Evolutionary conservation across 2,797 vertebrate species (phyloP).

Genomic region (Podarcis lilfordi): DNA sequence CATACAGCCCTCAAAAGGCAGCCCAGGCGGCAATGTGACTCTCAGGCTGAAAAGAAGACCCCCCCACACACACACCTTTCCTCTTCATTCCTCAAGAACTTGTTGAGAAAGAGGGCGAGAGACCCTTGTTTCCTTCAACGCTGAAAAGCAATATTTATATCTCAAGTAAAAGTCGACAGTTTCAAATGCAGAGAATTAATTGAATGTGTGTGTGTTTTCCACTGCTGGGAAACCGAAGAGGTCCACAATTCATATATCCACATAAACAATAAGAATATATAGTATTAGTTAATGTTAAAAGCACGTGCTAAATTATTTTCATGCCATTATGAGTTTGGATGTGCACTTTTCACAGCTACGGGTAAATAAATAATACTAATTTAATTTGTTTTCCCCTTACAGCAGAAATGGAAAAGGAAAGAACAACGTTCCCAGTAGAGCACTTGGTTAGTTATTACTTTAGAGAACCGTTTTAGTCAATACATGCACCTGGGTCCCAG

Average conservation of each 20-base stretch:
- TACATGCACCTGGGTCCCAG: slow-evolving; percentile 62
- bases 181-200: neutral
- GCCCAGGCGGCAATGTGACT: too few species aligned
- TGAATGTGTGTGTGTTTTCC: neutral
- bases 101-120: neutral
- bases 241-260: neutral
- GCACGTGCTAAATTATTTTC: neutral
- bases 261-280: neutral
- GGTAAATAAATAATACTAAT: slow-evolving; percentile 23
- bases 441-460: slow-evolving; percentile 30
- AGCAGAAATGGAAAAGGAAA: neutral
- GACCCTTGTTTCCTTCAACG: neutral
- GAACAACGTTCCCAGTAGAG: slow-evolving; percentile 12
- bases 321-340: neutral
- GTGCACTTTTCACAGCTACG: neutral
- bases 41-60: too few species aligned
- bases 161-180: neutral
- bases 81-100: too few species aligned
- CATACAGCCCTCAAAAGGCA: too few species aligned
- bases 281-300: slow-evolving; percentile 3
- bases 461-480: slow-evolving; percentile 69
- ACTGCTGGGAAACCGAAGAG: neutral
- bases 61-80: too few species aligned
- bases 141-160: neutral
- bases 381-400: slow-evolving; percentile 21